phyloP scores from a whole-genome alignment of 2,888 invertebrate genomes.

The Pristionchus exspectatus region DNA sequence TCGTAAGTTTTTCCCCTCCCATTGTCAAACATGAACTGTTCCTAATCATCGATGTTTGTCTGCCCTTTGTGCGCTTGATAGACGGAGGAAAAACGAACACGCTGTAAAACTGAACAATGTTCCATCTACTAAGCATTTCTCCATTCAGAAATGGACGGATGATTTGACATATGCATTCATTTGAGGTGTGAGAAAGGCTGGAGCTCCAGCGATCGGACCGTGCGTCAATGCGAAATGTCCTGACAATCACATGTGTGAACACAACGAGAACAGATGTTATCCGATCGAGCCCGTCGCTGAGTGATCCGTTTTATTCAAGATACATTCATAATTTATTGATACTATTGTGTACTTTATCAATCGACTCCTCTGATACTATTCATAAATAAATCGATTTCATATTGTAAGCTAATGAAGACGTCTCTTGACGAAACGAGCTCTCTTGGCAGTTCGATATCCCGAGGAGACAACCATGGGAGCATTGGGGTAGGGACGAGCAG shows the following conservation, averaged over 20 bases:
- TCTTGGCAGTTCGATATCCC: conserved; percentile 9
- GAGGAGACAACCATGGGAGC: conserved; percentile 22
- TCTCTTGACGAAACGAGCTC: conserved; percentile 18
- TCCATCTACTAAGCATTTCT: neutral
- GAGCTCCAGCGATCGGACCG: conserved; percentile 69
- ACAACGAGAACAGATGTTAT: conserved; percentile 69
- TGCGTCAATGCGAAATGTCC: conserved; percentile 74
- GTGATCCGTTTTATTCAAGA: conserved; percentile 35
- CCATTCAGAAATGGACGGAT: too few relatives aligned
- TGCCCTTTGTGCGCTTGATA: conserved; percentile 5
- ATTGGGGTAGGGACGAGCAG: conserved; percentile 23
- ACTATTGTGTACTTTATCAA: neutral
- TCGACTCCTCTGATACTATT: conserved; percentile 20
- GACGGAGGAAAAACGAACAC: neutral
- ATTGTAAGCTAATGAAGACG: neutral
- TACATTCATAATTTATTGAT: neutral
- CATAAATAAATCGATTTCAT: conserved; percentile 16
- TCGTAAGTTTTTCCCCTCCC: conserved; percentile 58
- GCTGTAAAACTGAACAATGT: neutral
- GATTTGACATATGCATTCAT: neutral
- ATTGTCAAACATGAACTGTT: conserved; percentile 9
- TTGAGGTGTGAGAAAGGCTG: conserved; percentile 24
- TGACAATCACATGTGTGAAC: conserved; percentile 66
- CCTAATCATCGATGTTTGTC: conserved; percentile 20
- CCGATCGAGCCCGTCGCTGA: conserved; percentile 60